phyloP scores from a whole-genome alignment of 2,888 invertebrate genomes.

The Torymus tubicola region DNA sequence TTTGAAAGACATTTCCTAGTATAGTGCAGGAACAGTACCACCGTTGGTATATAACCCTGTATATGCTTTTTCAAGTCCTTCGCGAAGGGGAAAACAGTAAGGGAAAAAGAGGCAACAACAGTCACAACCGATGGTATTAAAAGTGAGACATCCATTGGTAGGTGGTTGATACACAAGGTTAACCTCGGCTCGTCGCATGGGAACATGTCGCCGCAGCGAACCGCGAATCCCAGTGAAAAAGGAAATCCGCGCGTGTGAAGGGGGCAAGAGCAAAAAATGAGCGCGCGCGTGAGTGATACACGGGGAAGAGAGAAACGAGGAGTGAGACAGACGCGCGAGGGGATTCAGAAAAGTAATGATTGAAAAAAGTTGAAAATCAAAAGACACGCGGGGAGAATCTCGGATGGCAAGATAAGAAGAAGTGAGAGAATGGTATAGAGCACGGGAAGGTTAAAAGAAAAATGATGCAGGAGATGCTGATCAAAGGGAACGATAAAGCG shows the following conservation, averaged over 20 bases:
- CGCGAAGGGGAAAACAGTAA: neutral
- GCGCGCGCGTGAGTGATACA: neutral
- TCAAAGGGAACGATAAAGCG: constrained; percentile 40
- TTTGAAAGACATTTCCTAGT: constrained; percentile 36
- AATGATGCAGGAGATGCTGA: constrained; percentile 41
- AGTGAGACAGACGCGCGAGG: constrained; percentile 11
- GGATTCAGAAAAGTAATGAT: constrained; percentile 47
- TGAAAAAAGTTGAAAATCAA: constrained; percentile 45
- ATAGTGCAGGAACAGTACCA: constrained; percentile 26
- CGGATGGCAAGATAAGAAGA: constrained; percentile 19
- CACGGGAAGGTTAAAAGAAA: constrained; percentile 20
- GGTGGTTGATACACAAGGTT: constrained; percentile 54
- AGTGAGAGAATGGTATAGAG: neutral
- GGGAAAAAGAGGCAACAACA: neutral
- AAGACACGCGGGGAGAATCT: constrained; percentile 15
- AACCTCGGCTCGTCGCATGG: constrained; percentile 11
- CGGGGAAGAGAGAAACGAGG: neutral
- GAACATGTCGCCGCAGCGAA: neutral
- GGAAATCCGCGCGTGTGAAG: neutral
- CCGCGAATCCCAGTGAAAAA: constrained; percentile 1
- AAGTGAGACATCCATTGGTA: constrained; percentile 49
- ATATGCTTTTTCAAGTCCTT: constrained; percentile 25
- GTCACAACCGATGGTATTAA: constrained; percentile 27
- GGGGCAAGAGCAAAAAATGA: neutral
- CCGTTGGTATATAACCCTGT: neutral